phyloP scores from a whole-genome alignment of 2,113 vertebrate species.

The Mormyrus lacerda region DNA sequence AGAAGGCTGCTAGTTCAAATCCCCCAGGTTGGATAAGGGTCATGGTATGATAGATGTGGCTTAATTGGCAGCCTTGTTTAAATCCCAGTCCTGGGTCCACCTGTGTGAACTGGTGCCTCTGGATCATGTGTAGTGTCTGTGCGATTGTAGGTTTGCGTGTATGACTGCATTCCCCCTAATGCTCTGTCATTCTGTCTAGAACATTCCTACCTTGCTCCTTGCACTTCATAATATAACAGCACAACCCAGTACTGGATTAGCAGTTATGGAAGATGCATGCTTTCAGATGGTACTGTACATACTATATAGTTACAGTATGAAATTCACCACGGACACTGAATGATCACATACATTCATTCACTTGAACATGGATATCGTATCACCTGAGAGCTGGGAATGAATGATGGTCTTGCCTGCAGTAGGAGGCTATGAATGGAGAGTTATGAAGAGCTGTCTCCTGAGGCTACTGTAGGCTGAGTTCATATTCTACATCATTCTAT shows the following conservation, averaged over 20 bases:
- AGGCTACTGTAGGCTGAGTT: background rate
- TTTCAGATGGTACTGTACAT: background rate
- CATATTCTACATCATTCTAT: background rate
- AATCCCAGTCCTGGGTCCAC: background rate
- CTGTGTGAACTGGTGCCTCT: background rate
- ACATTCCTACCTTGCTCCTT: background rate
- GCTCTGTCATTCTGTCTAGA: background rate
- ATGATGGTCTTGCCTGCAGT: background rate
- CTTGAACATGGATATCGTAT: background rate
- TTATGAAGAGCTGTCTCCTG: background rate
- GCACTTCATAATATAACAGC: background rate
- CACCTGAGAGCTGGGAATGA: constrained; percentile 2
- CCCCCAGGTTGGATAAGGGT: background rate
- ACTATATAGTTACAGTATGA: background rate
- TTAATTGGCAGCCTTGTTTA: background rate
- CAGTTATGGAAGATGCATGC: background rate
- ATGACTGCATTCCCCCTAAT: background rate
- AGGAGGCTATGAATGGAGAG: constrained; percentile 2
- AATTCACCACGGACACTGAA: background rate
- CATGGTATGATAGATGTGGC: background rate
- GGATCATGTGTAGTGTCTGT: background rate
- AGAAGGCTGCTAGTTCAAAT: background rate
- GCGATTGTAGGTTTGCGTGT: background rate
- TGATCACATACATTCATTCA: background rate
- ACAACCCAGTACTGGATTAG: background rate